Percentiles rank a stretch among this genome's conserved stretches.
Evolutionary conservation across 1,140 invertebrate genomes (phyloP).

Genomic region (Leptonema lineaticorne): DNA sequence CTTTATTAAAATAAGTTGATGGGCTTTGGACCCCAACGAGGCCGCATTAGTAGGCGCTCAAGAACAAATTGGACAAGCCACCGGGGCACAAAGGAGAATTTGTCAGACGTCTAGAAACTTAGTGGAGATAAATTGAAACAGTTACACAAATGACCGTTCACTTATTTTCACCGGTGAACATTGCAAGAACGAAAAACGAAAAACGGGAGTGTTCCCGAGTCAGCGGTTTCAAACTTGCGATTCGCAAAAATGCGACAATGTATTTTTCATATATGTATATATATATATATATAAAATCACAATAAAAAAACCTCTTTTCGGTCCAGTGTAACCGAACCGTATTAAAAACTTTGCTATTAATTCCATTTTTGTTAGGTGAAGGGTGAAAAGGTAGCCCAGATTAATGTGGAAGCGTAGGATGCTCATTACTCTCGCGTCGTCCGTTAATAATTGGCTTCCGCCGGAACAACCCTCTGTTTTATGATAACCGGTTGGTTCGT

Average conservation of each 20-base stretch:
- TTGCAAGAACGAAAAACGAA: too few relatives aligned
- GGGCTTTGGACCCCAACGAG: neutral
- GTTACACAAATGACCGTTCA: constrained; percentile 26
- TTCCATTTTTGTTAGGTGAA: neutral
- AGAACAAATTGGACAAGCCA: constrained; percentile 26
- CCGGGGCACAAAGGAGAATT: constrained; percentile 20
- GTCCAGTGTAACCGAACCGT: neutral
- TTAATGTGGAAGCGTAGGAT: neutral
- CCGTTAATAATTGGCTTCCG: neutral
- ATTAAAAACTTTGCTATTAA: constrained; percentile 27
- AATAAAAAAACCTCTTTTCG: neutral
- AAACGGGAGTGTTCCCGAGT: neutral
- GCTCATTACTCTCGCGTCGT: neutral
- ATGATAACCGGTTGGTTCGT: neutral
- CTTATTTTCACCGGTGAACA: too few relatives aligned
- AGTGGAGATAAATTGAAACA: constrained; percentile 28
- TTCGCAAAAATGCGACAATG: neutral
- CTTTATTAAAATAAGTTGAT: constrained; percentile 10
- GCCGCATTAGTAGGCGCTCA: neutral
- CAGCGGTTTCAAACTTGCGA: neutral
- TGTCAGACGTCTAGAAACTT: constrained; percentile 26
- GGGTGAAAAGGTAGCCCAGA: neutral
- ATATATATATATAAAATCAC: neutral
- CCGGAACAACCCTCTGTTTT: neutral
- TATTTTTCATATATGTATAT: too few relatives aligned